These are phyloP conservation scores for Apogon hyalosoma DNA, from an alignment of 2,797 vertebrate species.

Conservation along the genomic window DNA sequence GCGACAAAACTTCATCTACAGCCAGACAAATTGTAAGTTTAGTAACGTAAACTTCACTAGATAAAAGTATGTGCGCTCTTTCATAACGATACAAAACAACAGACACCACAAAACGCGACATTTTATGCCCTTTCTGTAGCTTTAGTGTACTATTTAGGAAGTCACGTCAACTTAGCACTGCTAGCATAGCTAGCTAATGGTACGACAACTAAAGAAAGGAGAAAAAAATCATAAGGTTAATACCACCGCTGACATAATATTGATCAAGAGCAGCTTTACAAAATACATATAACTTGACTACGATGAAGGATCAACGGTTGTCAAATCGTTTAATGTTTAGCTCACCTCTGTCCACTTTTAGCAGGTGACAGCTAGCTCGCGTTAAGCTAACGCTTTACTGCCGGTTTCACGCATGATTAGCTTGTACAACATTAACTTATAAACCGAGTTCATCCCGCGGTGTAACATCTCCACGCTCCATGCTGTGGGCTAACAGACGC, in stretches of 20 bases:
- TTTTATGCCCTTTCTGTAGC: not conserved
- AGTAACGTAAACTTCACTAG: no score
- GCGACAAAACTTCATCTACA: not conserved
- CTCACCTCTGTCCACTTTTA: conserved; percentile 69
- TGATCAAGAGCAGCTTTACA: accelerated
- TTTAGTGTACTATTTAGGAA: conserved; percentile 35
- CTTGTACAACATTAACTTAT: not conserved
- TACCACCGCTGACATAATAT: accelerated
- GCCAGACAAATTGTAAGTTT: not conserved
- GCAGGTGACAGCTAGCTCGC: conserved; percentile 66
- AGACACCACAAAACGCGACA: no score
- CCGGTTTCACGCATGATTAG: conserved; percentile 37
- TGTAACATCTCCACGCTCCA: not conserved
- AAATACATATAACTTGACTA: not conserved
- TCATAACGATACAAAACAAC: no score
- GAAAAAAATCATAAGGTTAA: not conserved
- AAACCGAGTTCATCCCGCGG: not conserved
- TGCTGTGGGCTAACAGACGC: conserved; percentile 2
- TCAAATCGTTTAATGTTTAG: not conserved
- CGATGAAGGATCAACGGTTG: conserved; percentile 14
- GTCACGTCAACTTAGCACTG: conserved; percentile 47
- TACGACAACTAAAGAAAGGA: not conserved
- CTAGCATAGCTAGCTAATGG: conserved; percentile 53
- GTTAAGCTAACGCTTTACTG: conserved; percentile 48
- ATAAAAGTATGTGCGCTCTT: no score